These are phyloP conservation scores for Diadema setosum DNA, from an alignment of 35 echinoderm and acorn worm genomes.

Conservation along the genomic window DNA sequence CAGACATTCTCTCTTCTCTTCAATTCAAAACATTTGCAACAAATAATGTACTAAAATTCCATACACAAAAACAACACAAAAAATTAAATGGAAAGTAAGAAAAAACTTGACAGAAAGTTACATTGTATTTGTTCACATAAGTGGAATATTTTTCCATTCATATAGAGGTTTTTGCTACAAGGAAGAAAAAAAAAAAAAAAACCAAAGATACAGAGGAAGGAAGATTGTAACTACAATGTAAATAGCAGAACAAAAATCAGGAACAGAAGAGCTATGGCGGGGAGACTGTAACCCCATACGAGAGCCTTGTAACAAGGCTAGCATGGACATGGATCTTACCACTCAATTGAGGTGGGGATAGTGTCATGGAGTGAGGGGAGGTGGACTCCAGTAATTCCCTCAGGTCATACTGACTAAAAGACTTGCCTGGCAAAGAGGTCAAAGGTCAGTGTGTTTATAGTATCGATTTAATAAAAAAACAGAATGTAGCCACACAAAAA, in stretches of 20 bases:
- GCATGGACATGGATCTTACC: conserved; percentile 69
- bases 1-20: no score
- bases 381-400: conserved; percentile 90
- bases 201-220: background rate
- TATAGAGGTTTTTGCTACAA: background rate
- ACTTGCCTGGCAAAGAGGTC: conserved; percentile 68
- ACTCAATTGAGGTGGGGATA: conserved; percentile 67
- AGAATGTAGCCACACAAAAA: conserved; percentile 23
- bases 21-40: no score
- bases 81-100: no score
- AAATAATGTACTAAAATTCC: no score
- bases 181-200: background rate
- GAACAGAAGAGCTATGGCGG: no score
- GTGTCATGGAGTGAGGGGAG: conserved; percentile 50
- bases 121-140: background rate
- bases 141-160: background rate
- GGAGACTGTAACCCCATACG: no score
- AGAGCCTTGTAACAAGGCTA: no score
- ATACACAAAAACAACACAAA: background rate
- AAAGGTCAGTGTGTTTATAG: background rate
- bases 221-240: background rate
- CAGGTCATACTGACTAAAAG: conserved; percentile 93
- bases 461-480: background rate
- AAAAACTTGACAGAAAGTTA: background rate
- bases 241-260: background rate